phyloP scores from a whole-genome alignment of 2,113 vertebrate species.

The Pomatorhinus ruficollis region DNA sequence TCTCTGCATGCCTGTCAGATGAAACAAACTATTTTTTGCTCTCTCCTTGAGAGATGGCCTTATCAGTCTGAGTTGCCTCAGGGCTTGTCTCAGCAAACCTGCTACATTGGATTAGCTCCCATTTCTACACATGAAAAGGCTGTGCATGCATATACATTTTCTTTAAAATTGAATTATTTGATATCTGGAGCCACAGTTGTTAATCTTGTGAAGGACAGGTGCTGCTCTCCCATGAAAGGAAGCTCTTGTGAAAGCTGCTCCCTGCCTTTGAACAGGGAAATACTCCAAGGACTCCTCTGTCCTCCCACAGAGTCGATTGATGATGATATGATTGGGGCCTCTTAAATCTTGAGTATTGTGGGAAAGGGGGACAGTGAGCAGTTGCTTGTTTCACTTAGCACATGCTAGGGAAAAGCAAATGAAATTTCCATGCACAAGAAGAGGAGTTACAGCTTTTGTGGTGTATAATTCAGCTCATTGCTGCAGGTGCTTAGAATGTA shows the following conservation, averaged over 20 bases:
- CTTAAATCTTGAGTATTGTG: not conserved
- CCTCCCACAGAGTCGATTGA: not conserved
- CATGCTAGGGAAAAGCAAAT: not conserved
- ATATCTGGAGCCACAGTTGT: not conserved
- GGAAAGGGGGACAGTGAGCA: not conserved
- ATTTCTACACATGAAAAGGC: not conserved
- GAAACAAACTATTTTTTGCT: not conserved
- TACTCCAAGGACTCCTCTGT: not conserved
- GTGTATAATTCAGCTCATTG: not conserved
- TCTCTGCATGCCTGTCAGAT: not conserved
- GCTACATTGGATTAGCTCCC: constrained; percentile 33
- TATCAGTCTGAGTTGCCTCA: constrained; percentile 19
- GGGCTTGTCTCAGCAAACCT: constrained; percentile 10
- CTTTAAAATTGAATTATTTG: constrained; percentile 11
- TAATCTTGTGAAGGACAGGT: not conserved
- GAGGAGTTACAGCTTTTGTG: not conserved
- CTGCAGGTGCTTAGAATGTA: not conserved
- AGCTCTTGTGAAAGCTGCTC: not conserved
- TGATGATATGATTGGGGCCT: not conserved
- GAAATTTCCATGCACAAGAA: not conserved
- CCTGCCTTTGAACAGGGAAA: not conserved
- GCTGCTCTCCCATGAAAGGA: not conserved
- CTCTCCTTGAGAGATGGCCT: not conserved
- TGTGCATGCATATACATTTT: not conserved
- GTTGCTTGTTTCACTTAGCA: not conserved